Evolutionary conservation across 2,797 vertebrate species (phyloP), one percentile per base, ranked within the genome.

Genomic region (Coregonus suidteri): DNA sequence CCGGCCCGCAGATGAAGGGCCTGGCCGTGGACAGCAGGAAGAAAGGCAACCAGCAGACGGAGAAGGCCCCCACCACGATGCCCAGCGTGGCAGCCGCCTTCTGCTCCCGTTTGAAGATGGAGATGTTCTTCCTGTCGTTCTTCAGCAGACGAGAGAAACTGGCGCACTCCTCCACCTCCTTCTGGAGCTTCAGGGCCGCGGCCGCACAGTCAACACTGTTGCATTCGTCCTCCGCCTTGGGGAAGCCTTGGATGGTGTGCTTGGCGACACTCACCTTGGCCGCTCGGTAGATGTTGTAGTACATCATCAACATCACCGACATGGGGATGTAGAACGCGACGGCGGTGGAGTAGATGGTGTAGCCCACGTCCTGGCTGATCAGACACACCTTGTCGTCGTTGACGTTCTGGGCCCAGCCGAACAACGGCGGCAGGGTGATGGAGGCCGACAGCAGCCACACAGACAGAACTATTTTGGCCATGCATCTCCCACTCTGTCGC

Each of bases 301-400:
- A 98, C 96, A 98, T 99, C 90, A 98, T 95, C 47, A 99, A 88
- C 98, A 99, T 99, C 82, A 99, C 98, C 0, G 97, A 97, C 96
- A 98, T 97, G 34, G 98, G 98, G 87, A 99, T 98, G 85, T 99
- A 99, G 90, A 99, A 99, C 0, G 97, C 98, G 88, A 98, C 97
- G 0, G 97, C 98, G 0, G 98, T 99, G 47, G 98, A 99, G 91
- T 99, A 99, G 71, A 98, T 97, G 0, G 98, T 99, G 94, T 99
- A 98, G 86, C 97, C 97, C 0, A 98, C 96, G 88, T 98, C 98
- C 91, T 98, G 98, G 73, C 97, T 98, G 92, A 99, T 99, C 80
- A 97, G 86, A 83, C 96, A 97, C 82, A 96, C 95, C 65, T 95
- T 95, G 85, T 94, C 91, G 0, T 96, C 95, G 0, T 96, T 97